Base-by-base conservation (phyloP, 2,797 vertebrate species). In the Dallia pectoralis region DNA sequence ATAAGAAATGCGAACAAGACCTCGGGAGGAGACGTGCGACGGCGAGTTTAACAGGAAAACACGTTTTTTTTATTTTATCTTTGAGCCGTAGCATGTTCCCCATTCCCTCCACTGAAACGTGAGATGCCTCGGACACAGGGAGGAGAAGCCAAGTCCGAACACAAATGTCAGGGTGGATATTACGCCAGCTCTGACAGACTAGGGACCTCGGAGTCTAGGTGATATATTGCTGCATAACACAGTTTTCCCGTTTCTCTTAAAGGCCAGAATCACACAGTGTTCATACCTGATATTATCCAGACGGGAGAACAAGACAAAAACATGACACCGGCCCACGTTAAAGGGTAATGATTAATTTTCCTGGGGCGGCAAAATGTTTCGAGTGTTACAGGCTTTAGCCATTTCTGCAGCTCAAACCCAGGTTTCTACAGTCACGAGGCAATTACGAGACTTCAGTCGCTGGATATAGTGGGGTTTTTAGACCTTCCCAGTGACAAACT, bases 1-100 rank as follows among this genome's bases (percentile, higher is more conserved):
- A 76, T 69, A 69, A 73, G 49, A 53, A 87, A 86, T 78, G 81
- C 6, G 15, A 30, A 32, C 16, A 69, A 73, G 65, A 8, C 79
- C 81, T 84, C 29, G 14, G 14, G 14, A 29, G 27, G 67, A 71
- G 67, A 74, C 40, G 72, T 69, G 33, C 64, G 27, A 63, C 73
- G 69, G 72, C 47, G n/a, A 29, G 64, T 80, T 86, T 80, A 27
- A 71, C 67, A 73, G 66, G 53, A 70, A 29, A 22, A 63, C 19
- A 16, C 63, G 69, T 3, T 36, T 67, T 65, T 65, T 72, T 36
- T 32, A 33, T 64, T 70, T 79, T 61, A 25, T 51, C 36, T 2
- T 70, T 33, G 75, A 74, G 77, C 67, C 64, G 74, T 64, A 33
- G 51, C 40, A 71, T 81, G 78, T 82, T 72, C 74, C 56, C 70